phyloP scores from a whole-genome alignment of 2,797 vertebrate species.

The Eospalax fontanierii region DNA sequence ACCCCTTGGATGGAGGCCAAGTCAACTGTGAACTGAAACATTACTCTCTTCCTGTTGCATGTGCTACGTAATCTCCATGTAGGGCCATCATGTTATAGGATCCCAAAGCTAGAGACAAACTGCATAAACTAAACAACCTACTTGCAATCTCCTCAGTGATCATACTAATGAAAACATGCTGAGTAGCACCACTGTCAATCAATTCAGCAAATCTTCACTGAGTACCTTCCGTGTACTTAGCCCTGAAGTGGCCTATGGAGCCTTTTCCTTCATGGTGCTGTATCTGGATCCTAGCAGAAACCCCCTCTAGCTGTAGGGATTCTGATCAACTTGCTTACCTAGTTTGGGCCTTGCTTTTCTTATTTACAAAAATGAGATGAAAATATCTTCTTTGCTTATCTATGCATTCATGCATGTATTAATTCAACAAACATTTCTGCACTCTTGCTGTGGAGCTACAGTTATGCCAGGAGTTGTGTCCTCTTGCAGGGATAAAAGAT shows the following conservation, averaged over 20 bases:
- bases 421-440: conserved; percentile 5
- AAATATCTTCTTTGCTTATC: not conserved
- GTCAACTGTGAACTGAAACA: not conserved
- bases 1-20: not conserved
- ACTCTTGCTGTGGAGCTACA: not conserved
- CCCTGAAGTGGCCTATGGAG: not conserved
- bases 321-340: conserved; percentile 50
- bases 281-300: not conserved
- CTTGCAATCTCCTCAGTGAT: not conserved
- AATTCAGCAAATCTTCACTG: not conserved
- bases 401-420: not conserved
- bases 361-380: conserved; percentile 44
- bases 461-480: not conserved
- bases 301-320: not conserved
- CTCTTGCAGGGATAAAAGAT: not conserved
- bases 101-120: not conserved
- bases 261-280: not conserved
- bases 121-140: conserved; percentile 54
- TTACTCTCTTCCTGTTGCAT: not conserved
- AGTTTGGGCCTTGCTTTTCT: conserved; percentile 8
- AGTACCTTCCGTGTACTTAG: not conserved
- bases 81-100: not conserved
- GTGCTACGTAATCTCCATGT: not conserved
- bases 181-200: not conserved
- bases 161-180: not conserved